Conservation (phyloP, 2,113 vertebrate species). For the Vombatus ursinus region DNA sequence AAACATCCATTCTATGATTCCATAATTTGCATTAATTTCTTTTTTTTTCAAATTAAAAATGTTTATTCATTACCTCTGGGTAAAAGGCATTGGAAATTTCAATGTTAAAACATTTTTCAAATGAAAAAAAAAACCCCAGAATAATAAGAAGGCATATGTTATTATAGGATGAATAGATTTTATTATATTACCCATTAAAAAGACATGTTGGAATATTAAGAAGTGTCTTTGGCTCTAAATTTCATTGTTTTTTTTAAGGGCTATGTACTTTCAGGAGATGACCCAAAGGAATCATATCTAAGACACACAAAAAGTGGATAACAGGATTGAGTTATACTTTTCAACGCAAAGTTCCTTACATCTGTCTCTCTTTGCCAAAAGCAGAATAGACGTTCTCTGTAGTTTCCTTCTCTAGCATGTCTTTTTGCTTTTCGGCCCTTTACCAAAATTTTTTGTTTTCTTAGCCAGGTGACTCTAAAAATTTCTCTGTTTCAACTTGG, state of each 20-base stretch:
- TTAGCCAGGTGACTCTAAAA: conserved; percentile 22
- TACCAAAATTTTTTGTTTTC: neutral
- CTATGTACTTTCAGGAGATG: conserved; percentile 29
- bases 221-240: conserved; percentile 16
- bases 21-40: neutral
- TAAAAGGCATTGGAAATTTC: neutral
- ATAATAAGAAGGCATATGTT: conserved; percentile 39
- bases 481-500: neutral
- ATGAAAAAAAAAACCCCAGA: conserved; percentile 38
- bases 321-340: neutral
- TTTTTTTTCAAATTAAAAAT: neutral
- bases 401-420: neutral
- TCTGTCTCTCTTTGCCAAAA: neutral
- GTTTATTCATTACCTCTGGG: neutral
- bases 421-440: neutral
- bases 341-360: neutral
- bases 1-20: neutral
- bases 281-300: conserved; percentile 1
- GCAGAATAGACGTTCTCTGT: neutral
- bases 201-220: neutral
- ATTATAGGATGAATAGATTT: neutral
- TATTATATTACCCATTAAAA: conserved; percentile 18
- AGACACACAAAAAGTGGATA: neutral
- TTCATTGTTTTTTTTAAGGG: conserved; percentile 28
- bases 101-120: conserved; percentile 41